Percentiles rank a stretch among this genome's conserved stretches.
Conservation (phyloP, 2,797 vertebrate species). For the Hoplostethus mediterraneus region DNA sequence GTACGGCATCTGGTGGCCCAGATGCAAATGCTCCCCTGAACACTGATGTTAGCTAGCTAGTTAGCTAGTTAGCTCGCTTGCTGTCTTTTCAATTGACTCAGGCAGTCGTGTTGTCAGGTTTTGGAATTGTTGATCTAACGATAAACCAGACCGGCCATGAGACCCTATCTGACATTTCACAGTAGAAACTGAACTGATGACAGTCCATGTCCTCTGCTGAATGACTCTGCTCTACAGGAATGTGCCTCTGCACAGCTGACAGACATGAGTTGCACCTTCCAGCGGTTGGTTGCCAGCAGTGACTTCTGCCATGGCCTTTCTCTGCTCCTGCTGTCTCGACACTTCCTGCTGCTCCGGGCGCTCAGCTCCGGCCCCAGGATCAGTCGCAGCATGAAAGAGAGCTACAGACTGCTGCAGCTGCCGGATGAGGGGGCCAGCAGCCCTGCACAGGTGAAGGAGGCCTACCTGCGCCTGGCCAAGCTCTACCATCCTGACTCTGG, state of each 20-base stretch:
- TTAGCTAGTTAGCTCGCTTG: not conserved
- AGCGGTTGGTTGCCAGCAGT: conserved; percentile 52
- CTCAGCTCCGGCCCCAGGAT: conserved; percentile 58
- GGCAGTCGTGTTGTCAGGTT: too few species aligned
- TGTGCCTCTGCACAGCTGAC: not conserved
- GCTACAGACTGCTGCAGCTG: conserved; percentile 90
- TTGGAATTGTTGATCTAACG: too few species aligned
- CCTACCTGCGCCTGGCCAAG: conserved; percentile 90
- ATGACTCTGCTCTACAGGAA: conserved; percentile 25
- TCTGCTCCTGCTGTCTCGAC: conserved; percentile 43
- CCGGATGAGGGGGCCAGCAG: conserved; percentile 81
- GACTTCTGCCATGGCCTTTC: conserved; percentile 38
- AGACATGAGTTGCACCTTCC: conserved; percentile 72
- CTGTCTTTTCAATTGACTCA: too few species aligned
- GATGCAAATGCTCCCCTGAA: too few species aligned
- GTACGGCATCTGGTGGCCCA: too few species aligned
- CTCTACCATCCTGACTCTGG: conserved; percentile 94
- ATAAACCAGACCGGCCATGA: too few species aligned
- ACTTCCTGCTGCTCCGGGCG: conserved; percentile 33
- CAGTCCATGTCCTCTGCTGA: not conserved
- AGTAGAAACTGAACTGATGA: too few species aligned
- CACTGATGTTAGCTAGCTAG: not conserved
- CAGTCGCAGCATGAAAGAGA: conserved; percentile 79
- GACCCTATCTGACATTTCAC: too few species aligned
- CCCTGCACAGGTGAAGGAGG: conserved; percentile 86